Evolutionary conservation across 2,888 invertebrate species (phyloP), one percentile per base, ranked within the genome.

Genomic region (Epicampocera succincta): DNA sequence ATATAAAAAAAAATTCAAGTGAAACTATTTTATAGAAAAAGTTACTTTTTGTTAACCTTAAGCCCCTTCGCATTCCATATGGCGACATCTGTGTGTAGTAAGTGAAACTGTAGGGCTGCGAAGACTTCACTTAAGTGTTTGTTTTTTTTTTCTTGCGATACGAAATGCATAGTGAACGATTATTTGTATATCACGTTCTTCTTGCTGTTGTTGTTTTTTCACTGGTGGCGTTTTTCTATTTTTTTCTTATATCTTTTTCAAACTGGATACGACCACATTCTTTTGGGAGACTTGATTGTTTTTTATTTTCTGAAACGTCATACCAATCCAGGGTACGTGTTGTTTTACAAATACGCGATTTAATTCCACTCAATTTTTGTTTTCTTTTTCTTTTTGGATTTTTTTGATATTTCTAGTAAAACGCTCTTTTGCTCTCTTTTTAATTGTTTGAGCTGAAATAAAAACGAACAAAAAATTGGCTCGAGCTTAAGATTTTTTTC

Each of bases 221-320:
- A 52, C 73, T 77, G 73, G 21, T 77, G 72, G 77, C 74, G 63
- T 78, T 71, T 77, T 75, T 33, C 33, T 60, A 2, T 52, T 56
- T 56, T 8, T 76, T 56, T 74, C 50, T 74, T 54, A 54, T 17
- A 74, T 29, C 52, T 78, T 81, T 71, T 54, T 50, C 75, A 66
- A 75, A 82, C 82, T 82, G 78, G 78, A 78, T 82, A 78, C 82
- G 78, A 82, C 82, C 82, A 82, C 82, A 82, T 82, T 82, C 82
- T 82, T 82, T 82, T 74, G 78, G 82, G 71, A 78, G 74, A 78
- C 71, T 78, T 75, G 61, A 71, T 71, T 68, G 54, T 71, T 46
- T 56, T 56, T 40, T 65, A n/a, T 72, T 46, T 58, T 69, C 66
- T 38, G 66, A 44, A 66, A 50, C 75, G 71, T 74, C 78, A 82